phyloP scores from a whole-genome alignment of 2,888 invertebrate genomes.

The Eupithecia vulgata region DNA sequence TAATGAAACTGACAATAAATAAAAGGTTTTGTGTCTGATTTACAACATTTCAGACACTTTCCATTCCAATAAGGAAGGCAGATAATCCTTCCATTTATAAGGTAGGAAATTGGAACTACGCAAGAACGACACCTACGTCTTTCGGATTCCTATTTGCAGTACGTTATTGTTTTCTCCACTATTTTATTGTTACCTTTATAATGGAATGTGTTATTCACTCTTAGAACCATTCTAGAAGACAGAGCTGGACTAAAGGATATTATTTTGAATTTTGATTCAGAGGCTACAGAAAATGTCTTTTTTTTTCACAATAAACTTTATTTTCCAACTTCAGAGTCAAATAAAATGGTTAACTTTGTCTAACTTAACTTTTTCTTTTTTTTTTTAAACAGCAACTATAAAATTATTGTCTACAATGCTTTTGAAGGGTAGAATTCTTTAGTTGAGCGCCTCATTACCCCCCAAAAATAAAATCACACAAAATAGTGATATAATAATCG shows the following conservation, averaged over 20 bases:
- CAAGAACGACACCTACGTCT: conserved; percentile 29
- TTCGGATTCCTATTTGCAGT: conserved; percentile 53
- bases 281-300: too few species aligned
- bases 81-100: conserved; percentile 8
- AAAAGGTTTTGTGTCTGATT: conserved; percentile 6
- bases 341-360: too few species aligned
- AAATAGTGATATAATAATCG: conserved; percentile 10
- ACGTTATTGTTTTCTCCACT: conserved; percentile 55
- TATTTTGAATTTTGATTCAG: not conserved
- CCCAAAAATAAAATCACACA: not conserved
- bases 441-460: not conserved
- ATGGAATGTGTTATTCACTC: conserved; percentile 43
- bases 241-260: conserved; percentile 21
- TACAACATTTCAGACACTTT: conserved; percentile 15
- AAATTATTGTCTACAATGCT: not conserved
- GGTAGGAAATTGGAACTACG: conserved; percentile 20
- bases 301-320: too few species aligned
- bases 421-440: not conserved
- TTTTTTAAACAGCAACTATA: too few species aligned
- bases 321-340: too few species aligned
- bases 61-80: conserved; percentile 1
- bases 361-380: too few species aligned
- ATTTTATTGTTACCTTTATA: conserved; percentile 45
- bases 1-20: not conserved
- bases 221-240: conserved; percentile 26